phyloP scores from a whole-genome alignment of 2,888 invertebrate species.

The Diarsia brunnea region DNA sequence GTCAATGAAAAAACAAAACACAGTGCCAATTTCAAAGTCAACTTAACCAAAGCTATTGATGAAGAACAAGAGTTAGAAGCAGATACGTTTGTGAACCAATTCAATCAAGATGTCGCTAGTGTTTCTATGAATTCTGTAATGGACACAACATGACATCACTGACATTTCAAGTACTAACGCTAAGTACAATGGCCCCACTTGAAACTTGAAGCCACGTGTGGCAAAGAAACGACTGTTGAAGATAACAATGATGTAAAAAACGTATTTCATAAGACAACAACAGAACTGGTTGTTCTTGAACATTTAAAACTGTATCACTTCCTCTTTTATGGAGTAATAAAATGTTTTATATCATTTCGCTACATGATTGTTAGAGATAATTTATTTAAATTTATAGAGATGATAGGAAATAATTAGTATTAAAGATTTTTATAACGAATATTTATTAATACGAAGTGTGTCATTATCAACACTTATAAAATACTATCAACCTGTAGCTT shows the following conservation, averaged over 20 bases:
- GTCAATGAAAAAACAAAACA: background rate
- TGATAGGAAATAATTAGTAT: background rate
- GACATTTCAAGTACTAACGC: constrained; percentile 13
- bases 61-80: background rate
- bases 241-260: constrained; percentile 39
- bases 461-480: background rate
- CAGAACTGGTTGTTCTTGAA: constrained; percentile 25
- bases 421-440: background rate
- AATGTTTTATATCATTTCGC: background rate
- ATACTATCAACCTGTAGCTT: background rate
- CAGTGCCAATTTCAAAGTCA: background rate
- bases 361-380: background rate
- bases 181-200: constrained; percentile 37
- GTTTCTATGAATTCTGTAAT: constrained; percentile 37
- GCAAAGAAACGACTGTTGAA: constrained; percentile 20
- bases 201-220: constrained; percentile 19
- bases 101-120: background rate
- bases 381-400: background rate
- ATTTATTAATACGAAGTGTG: background rate
- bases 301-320: constrained; percentile 19
- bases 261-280: constrained; percentile 16
- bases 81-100: background rate
- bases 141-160: constrained; percentile 33
- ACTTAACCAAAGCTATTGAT: background rate
- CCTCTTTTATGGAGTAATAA: constrained; percentile 33